Evolutionary conservation across 2,797 vertebrate species (phyloP).

Genomic region (Pangasius macronema): DNA sequence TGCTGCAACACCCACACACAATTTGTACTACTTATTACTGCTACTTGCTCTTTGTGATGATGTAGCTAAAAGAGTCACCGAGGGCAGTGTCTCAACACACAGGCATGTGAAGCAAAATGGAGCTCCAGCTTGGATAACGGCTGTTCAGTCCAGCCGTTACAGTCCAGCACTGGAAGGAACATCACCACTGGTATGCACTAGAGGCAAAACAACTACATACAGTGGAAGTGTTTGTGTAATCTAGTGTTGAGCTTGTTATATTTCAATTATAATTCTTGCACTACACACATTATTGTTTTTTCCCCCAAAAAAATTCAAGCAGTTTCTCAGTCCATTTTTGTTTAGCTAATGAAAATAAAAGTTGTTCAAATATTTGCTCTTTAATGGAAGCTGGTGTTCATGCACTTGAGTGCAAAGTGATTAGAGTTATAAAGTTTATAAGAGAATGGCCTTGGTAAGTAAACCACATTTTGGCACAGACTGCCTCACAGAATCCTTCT

Average conservation of each 20-base stretch:
- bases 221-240: not conserved
- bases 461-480: not conserved
- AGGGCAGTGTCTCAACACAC: slow-evolving; percentile 11
- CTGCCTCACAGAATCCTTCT: slow-evolving; percentile 30
- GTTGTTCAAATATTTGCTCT: slow-evolving; percentile 8
- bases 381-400: not conserved
- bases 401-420: not conserved
- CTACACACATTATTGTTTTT: not conserved
- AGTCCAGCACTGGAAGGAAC: not conserved
- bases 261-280: not conserved
- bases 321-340: not conserved
- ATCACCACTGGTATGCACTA: not conserved
- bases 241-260: not conserved
- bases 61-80: not conserved
- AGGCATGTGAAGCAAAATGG: slow-evolving; percentile 18
- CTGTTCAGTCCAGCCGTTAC: not conserved
- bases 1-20: not conserved
- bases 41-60: not conserved
- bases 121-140: slow-evolving; percentile 22
- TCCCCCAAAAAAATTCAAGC: not conserved
- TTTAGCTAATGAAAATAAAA: slow-evolving; percentile 2
- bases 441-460: not conserved
- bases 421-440: slow-evolving; percentile 27
- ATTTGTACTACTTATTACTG: not conserved
- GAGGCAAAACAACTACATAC: not conserved